Base-by-base conservation (phyloP, 2,113 vertebrate genomes). In the Oryzias woworae region DNA sequence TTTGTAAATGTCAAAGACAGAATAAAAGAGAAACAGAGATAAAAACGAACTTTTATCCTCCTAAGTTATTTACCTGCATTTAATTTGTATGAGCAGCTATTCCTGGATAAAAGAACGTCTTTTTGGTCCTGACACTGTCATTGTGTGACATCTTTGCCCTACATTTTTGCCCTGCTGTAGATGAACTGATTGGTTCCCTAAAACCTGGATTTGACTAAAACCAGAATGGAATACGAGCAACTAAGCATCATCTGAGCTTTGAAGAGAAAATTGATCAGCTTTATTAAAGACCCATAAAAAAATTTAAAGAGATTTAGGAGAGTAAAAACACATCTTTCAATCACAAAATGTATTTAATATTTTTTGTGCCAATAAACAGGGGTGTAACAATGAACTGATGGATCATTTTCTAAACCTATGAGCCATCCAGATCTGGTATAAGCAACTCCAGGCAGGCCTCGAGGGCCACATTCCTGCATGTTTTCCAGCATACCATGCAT, bases 1-100 rank as follows among this genome's bases (percentile, higher is more conserved):
- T 84, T 83, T 89, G 75, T 88, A 87, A 68, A 78, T 65, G 73
- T 85, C 65, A 56, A 81, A 81, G 67, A 56, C 57, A 73, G 57
- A 86, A 87, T 84, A 86, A 88, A 48, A 20, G 20, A 48, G 20
- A 20, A 12, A 20, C n/a, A 20, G 12, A 48, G 1, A 20, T 18
- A 20, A 48, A 48, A 45, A 45, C 4, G 17, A 17, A 61, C 1
- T 3, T 53, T 22, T 2, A 28, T 69, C 43, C 57, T 75, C 58
- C 55, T 18, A 16, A 44, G 59, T 66, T 72, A 16, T 28, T 44
- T 20, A 58, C 14, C 18, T 3, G 53, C 17, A 44, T 67, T 53
- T 64, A 45, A 49, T 31, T 69, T 24, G 49, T 55, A 53, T 28
- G 36, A 50, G 55, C 23, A 50, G 26, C 49, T 83, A 76, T 85